Conservation (phyloP, 30 jellyfish, hydroid and myxozoan species). For the Chrysaora quinquecirrha region DNA sequence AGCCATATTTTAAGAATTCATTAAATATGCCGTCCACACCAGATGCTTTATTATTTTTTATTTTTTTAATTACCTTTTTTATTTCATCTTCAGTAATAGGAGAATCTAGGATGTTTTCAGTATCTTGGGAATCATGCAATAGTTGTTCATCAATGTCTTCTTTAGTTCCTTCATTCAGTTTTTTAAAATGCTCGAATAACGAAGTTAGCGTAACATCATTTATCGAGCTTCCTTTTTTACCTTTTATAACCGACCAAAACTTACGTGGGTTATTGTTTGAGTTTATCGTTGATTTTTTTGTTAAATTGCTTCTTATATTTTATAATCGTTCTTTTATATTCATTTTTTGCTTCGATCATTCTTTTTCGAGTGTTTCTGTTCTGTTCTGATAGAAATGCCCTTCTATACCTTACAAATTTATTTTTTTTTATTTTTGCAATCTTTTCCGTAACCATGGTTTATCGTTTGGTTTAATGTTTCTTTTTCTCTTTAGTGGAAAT, state of each 20-base stretch:
- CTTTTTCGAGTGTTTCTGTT: not conserved
- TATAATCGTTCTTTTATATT: not conserved
- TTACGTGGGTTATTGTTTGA: slow-evolving; percentile 11
- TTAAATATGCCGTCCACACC: slow-evolving; percentile 18
- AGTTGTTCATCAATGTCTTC: not conserved
- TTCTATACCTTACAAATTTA: not conserved
- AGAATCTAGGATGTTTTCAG: not conserved
- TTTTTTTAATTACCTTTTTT: not conserved
- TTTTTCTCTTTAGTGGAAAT: not conserved
- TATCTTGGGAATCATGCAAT: not conserved
- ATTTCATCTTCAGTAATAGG: slow-evolving; percentile 11
- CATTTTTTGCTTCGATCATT: slow-evolving; percentile 8
- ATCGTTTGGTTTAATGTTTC: not conserved
- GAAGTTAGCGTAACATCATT: not conserved
- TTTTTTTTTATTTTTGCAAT: not conserved
- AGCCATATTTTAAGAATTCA: slow-evolving; percentile 13
- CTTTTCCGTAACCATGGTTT: slow-evolving; percentile 29
- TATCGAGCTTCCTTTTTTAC: not conserved
- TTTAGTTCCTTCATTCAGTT: not conserved
- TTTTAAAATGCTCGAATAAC: slow-evolving; percentile 14
- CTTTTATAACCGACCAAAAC: slow-evolving; percentile 16
- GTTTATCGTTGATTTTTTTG: slow-evolving; percentile 2
- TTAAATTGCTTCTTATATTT: not conserved
- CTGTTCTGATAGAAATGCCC: not conserved
- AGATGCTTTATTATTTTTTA: slow-evolving; percentile 12